Evolutionary conservation across 1,140 invertebrate species (phyloP), one percentile per base, ranked within the genome.

Genomic region (Lasioglossum baleicum): DNA sequence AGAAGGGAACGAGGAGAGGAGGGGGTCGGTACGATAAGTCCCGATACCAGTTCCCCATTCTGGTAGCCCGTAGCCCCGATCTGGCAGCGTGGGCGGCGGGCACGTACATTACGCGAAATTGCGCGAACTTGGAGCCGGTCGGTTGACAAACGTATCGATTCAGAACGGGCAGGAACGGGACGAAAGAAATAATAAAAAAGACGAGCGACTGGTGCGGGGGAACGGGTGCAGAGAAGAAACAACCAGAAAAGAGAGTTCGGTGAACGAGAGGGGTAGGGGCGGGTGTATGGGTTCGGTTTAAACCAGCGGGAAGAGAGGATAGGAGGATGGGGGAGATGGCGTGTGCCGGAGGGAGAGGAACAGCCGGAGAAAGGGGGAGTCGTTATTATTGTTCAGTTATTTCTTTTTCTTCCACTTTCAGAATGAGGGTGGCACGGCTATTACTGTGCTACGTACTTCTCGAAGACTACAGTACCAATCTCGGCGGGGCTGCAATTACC

Each of bases 381-480:
- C 63, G 72, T 83, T 81, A 81, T 86, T 86, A 77, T 81, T 83
- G 83, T 80, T 83, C 80, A 83, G 70, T 53, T 53, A 65, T 86
- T 66, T 83, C 80, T 80, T 86, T 76, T 81, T 75, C 69, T 86
- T 86, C 72, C 75, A 74, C 84, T 91, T 90, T 63, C 84, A 92
- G 91, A 89, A 92, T 92, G 91, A 90, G 90, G 90, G 90, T 92
- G 90, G 91, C 89, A 92, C 88, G 90, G 89, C 86, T 92, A 90
- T 91, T 92, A 90, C 87, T 92, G 88, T 92, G 90, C 91, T 92
- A 87, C 88, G 85, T 91, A 89, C 90, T 92, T 89, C 88, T 92
- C 88, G 88, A 91, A 90, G 90, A 91, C 85, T 90, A 90, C 88
- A 89, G 88, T 86, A 87, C 84, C 88, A 89, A 90, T 87, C 85